These are phyloP conservation scores for Gymnosoma rotundatum DNA, from an alignment of 2,888 invertebrate genomes.

Conservation along the genomic window DNA sequence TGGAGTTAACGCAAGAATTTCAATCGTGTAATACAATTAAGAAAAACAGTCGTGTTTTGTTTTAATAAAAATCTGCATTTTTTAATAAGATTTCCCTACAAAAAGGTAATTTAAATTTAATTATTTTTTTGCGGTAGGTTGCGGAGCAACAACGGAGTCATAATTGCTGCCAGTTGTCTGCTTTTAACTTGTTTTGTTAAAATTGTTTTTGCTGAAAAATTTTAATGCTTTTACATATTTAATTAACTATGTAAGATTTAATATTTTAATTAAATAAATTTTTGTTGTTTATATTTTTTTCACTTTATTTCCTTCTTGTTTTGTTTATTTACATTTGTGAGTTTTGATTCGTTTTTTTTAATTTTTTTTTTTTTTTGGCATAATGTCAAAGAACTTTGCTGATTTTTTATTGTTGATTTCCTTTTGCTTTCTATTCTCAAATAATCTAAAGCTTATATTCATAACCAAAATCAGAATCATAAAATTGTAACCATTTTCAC, in stretches of 20 bases:
- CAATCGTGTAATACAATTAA: neutral
- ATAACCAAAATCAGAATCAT: no score
- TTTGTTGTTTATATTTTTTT: conserved; percentile 10
- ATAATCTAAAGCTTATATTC: no score
- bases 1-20: neutral
- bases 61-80: neutral
- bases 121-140: neutral
- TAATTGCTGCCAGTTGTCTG: neutral
- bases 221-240: conserved; percentile 8
- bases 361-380: conserved; percentile 48
- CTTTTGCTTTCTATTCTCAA: neutral
- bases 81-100: conserved; percentile 13
- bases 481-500: no score
- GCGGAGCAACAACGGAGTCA: neutral
- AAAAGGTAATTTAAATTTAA: conserved; percentile 48
- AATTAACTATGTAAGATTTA: conserved; percentile 24
- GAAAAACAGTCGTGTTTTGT: neutral
- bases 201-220: neutral
- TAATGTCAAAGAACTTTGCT: conserved; percentile 63
- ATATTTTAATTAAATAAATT: conserved; percentile 41
- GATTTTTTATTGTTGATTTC: conserved; percentile 18
- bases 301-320: conserved; percentile 6
- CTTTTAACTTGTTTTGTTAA: neutral
- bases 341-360: neutral
- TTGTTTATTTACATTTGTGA: conserved; percentile 32